Conservation (phyloP, 2,888 invertebrate species). For the Drosophila pseudotalamancana region DNA sequence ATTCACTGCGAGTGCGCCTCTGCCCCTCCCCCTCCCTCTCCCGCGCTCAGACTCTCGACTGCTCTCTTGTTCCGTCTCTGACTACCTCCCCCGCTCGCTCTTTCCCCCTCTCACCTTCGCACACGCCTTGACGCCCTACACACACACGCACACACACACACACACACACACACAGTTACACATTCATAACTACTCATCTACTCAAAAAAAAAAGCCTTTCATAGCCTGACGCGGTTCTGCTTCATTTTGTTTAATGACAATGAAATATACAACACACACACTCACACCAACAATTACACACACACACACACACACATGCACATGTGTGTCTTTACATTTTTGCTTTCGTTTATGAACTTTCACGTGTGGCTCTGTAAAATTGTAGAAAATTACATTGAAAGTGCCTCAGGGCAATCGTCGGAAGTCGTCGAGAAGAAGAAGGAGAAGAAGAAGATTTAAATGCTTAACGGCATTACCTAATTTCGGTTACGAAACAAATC, state of each 20-base stretch:
- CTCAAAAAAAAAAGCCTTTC: slow-evolving; percentile 60
- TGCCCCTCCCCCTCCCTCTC: background rate
- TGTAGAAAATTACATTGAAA: slow-evolving; percentile 65
- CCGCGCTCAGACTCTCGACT: too few relatives aligned
- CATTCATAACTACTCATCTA: slow-evolving; percentile 33
- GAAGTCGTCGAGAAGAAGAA: slow-evolving; percentile 34
- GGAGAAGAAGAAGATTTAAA: slow-evolving; percentile 70
- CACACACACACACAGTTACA: slow-evolving; percentile 5
- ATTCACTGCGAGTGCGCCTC: slow-evolving; percentile 47
- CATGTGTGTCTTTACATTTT: slow-evolving; percentile 49
- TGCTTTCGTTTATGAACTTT: slow-evolving; percentile 79
- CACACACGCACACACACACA: slow-evolving; percentile 7
- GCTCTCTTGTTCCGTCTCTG: background rate
- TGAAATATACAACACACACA: slow-evolving; percentile 49
- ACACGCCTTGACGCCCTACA: slow-evolving; percentile 1
- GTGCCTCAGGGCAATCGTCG: slow-evolving; percentile 42
- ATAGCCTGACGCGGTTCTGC: slow-evolving; percentile 72
- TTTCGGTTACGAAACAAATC: slow-evolving; percentile 80
- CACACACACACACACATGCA: slow-evolving; percentile 13
- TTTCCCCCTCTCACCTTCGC: background rate
- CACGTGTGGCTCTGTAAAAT: slow-evolving; percentile 61
- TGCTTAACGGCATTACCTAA: slow-evolving; percentile 72
- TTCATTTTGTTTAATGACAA: slow-evolving; percentile 79
- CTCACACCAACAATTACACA: slow-evolving; percentile 24
- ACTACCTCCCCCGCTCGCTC: too few relatives aligned